Evolutionary conservation across 2,797 vertebrate genomes (phyloP).

Genomic region (Serranus cabrilla): DNA sequence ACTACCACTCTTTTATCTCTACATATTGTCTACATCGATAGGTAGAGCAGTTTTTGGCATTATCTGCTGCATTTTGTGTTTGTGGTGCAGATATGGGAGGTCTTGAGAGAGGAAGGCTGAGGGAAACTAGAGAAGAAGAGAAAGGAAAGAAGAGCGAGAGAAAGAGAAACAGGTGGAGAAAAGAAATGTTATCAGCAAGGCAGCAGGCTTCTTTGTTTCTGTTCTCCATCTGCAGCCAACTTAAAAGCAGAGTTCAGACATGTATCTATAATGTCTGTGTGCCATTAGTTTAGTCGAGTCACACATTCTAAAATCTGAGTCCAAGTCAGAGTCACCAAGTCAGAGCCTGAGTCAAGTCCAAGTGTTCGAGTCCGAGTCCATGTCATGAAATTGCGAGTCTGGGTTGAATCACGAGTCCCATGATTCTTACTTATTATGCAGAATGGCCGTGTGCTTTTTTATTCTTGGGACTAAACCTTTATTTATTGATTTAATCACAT

Average conservation of each 20-base stretch:
- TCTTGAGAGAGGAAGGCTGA: not conserved
- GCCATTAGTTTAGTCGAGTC: no score
- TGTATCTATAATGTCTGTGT: constrained; percentile 11
- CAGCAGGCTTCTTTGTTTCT: constrained; percentile 27
- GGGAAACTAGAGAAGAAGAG: constrained; percentile 2
- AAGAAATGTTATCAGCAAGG: constrained; percentile 23
- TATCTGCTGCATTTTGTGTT: constrained; percentile 14
- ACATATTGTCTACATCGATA: constrained; percentile 48
- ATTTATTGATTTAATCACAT: no score
- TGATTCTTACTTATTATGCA: no score
- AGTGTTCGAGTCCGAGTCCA: no score
- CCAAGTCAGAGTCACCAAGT: no score
- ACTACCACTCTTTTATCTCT: constrained; percentile 48
- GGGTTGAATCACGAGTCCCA: no score
- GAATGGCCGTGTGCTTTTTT: no score
- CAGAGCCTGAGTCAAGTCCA: no score
- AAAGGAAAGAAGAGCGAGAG: not conserved
- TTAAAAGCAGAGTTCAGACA: constrained; percentile 10
- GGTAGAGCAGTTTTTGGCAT: constrained; percentile 31
- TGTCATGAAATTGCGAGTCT: no score
- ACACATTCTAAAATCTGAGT: no score
- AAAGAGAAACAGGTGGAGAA: not conserved
- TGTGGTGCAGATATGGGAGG: constrained; percentile 11
- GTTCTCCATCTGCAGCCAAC: constrained; percentile 31
- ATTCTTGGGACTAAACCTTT: no score